A percentile compares a stretch with the other conserved stretches of the same genome.
Evolutionary conservation across 1,140 invertebrate genomes (phyloP).

Genomic region (Stenopsyche tienmushanensis): DNA sequence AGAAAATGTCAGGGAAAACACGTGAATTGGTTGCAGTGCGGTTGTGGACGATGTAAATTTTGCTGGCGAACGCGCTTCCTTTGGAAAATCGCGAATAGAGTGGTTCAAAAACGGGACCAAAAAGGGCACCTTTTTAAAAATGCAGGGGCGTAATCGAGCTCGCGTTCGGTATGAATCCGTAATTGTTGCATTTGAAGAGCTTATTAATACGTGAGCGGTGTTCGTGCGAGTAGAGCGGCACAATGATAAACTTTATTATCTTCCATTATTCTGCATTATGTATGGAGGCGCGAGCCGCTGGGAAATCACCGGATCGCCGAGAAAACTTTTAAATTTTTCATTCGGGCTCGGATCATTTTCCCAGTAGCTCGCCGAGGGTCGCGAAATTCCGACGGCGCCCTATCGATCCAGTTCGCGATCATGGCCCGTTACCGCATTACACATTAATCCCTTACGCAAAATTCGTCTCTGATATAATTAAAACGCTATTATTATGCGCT

Average conservation of each 20-base stretch:
- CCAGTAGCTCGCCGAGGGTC: neutral
- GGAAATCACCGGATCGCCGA: slow-evolving; percentile 24
- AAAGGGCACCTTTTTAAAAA: neutral
- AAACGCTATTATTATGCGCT: no score
- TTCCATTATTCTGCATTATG: slow-evolving; percentile 23
- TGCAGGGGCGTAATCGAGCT: neutral
- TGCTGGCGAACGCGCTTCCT: no score
- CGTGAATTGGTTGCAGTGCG: no score
- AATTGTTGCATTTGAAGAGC: slow-evolving; percentile 24
- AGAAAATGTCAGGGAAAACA: no score
- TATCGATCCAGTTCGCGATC: neutral
- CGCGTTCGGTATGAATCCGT: neutral
- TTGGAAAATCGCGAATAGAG: no score
- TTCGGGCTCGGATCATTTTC: slow-evolving; percentile 4
- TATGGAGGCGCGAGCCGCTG: slow-evolving; percentile 20
- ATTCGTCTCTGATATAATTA: no score
- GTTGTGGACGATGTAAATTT: no score
- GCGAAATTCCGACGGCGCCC: neutral
- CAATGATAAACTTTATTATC: slow-evolving; percentile 30
- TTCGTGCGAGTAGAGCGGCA: neutral
- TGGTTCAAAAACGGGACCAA: no score
- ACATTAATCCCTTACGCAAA: no score
- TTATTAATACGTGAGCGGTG: slow-evolving; percentile 10
- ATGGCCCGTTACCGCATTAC: no score
- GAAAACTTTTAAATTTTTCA: slow-evolving; percentile 30